Evolutionary conservation across 2,113 vertebrate genomes (phyloP).

Genomic region (Poecilia latipinna): DNA sequence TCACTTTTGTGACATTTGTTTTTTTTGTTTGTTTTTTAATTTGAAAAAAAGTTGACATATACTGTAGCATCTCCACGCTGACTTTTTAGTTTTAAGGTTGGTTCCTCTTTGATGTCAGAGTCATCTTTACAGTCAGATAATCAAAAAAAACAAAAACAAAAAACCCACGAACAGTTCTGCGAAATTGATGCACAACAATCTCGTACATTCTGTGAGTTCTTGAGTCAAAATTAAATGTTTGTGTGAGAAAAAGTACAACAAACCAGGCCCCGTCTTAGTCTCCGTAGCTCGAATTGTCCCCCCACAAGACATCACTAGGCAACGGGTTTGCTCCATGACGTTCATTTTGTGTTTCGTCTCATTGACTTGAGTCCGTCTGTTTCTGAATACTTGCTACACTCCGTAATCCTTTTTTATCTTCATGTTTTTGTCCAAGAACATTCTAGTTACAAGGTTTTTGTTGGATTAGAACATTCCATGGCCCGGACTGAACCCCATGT

Average conservation of each 20-base stretch:
- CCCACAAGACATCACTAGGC: slow-evolving; percentile 58
- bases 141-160: slow-evolving; percentile 41
- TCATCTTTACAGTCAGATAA: slow-evolving; percentile 75
- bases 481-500: slow-evolving; percentile 98
- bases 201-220: slow-evolving; percentile 80
- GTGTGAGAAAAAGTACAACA: slow-evolving; percentile 72
- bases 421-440: slow-evolving; percentile 91
- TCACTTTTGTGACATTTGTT: slow-evolving; percentile 66
- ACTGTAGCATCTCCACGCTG: slow-evolving; percentile 75
- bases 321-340: slow-evolving; percentile 44
- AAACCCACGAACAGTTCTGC: slow-evolving; percentile 69
- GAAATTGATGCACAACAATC: slow-evolving; percentile 78
- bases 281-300: slow-evolving; percentile 56
- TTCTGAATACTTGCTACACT: slow-evolving; percentile 43
- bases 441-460: slow-evolving; percentile 92
- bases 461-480: slow-evolving; percentile 86
- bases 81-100: slow-evolving; percentile 61
- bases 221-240: slow-evolving; percentile 75
- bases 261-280: slow-evolving; percentile 53
- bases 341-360: slow-evolving; percentile 62
- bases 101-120: slow-evolving; percentile 74
- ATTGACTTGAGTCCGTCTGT: slow-evolving; percentile 58
- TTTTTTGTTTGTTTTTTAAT: slow-evolving; percentile 46
- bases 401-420: slow-evolving; percentile 32
- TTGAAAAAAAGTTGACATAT: slow-evolving; percentile 78